Evolutionary conservation across 2,888 invertebrate genomes (phyloP), one percentile per base, ranked within the genome.

Genomic region (Spodoptera exigua): DNA sequence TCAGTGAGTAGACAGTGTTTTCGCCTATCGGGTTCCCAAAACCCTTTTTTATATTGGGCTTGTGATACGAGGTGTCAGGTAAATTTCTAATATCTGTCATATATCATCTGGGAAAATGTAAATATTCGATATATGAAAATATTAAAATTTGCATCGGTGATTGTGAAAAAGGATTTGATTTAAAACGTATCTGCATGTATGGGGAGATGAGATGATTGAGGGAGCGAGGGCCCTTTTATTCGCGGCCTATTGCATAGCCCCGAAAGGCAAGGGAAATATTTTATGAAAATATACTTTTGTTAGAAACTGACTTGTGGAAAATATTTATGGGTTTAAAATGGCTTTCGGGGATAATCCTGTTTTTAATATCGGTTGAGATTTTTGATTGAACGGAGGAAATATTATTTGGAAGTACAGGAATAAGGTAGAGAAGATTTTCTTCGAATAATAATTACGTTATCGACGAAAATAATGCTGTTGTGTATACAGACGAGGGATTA

Each of bases 281-380:
- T 74, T 65, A 65, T 64, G 67, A 71, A 82, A 78, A 76, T 70
- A 63, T 70, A 73, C 70, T 74, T 76, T 76, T 69, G 64, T 75
- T 79, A 69, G 66, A 61, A 73, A 71, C 69, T 68, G 70, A 62
- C 65, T 47, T 41, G 63, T 54, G 60, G 62, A 63, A 72, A 61
- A 74, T 72, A 78, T 75, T 72, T 78, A 74, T 67, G 44, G 37
- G 36, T 39, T 58, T 63, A 61, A 63, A 46, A 60, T 55, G 43
- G 11, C 51, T 60, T 69, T 48, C 55, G 40, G 40, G 45, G 10
- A 18, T 48, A 36, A n/a, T 41, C 27, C 37, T 16, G 40, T 7
- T 54, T 54, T 54, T 27, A 49, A 54, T 45, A 60, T 41, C 34
- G 14, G 34, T 10, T 12, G 55, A 39, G 14, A 27, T 64, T 64